Evolutionary conservation across 1,140 invertebrate genomes (phyloP).

Genomic region (Galleria mellonella): DNA sequence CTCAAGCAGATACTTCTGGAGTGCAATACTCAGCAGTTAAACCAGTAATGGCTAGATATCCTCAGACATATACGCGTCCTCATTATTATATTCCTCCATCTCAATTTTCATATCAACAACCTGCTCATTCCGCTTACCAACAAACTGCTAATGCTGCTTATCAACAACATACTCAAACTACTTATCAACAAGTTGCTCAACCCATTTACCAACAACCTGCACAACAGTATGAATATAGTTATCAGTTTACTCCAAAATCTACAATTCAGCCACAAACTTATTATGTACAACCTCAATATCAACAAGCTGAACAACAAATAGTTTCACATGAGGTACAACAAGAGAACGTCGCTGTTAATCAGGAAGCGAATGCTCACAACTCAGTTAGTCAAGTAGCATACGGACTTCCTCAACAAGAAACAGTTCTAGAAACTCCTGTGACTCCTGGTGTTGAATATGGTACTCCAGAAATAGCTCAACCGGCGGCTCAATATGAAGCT

Average conservation of each 20-base stretch:
- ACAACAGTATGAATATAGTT: too few species aligned
- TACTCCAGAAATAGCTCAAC: conserved; percentile 12
- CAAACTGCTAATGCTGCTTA: conserved; percentile 42
- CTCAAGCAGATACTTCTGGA: conserved; percentile 55
- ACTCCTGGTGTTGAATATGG: conserved; percentile 19
- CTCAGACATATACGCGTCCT: conserved; percentile 37
- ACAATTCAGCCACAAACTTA: conserved; percentile 33
- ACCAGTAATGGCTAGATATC: conserved; percentile 61
- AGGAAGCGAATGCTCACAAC: conserved; percentile 1
- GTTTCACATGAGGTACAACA: conserved; percentile 2
- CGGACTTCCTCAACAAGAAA: conserved; percentile 19
- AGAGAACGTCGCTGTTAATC: conserved; percentile 3
- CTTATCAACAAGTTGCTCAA: conserved; percentile 47
- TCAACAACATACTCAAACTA: conserved; percentile 37
- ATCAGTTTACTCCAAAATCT: too few species aligned
- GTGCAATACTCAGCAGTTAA: conserved; percentile 63
- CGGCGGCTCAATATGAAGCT: conserved; percentile 21
- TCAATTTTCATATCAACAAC: conserved; percentile 39
- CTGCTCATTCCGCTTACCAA: conserved; percentile 45
- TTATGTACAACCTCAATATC: conserved; percentile 42
- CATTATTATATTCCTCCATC: conserved; percentile 36
- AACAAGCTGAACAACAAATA: conserved; percentile 16
- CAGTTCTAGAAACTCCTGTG: conserved; percentile 16
- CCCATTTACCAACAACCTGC: too few species aligned
- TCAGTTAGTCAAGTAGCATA: conserved; percentile 18